phyloP scores from a whole-genome alignment of 2,888 invertebrate genomes.

The Platycnemis pennipes region DNA sequence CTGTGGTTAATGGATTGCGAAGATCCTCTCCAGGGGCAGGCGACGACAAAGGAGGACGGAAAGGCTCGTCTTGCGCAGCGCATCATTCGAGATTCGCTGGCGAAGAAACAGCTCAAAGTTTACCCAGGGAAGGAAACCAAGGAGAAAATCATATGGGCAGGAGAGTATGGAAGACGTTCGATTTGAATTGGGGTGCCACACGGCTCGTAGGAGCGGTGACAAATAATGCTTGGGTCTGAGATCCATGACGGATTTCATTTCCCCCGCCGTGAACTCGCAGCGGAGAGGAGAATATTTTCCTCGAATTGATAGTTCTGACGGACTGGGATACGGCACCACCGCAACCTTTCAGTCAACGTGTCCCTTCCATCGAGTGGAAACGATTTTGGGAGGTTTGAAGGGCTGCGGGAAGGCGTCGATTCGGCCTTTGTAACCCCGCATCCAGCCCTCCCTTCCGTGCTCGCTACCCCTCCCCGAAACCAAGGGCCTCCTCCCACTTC shows the following conservation, averaged over 20 bases:
- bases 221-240: background rate
- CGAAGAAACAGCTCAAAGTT: background rate
- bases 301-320: background rate
- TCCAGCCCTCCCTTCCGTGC: background rate
- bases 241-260: no score
- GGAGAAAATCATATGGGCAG: background rate
- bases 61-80: background rate
- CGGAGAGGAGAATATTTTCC: background rate
- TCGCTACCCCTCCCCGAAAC: background rate
- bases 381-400: background rate
- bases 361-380: background rate
- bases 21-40: background rate
- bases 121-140: background rate
- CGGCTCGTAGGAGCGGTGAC: background rate
- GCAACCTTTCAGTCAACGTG: background rate
- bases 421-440: slow-evolving; percentile 8
- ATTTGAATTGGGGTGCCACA: background rate
- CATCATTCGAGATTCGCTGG: background rate
- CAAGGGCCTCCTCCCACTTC: background rate
- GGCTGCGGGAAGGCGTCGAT: background rate
- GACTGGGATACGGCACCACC: background rate
- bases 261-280: background rate
- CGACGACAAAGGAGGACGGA: no score
- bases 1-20: slow-evolving; percentile 57
- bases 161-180: background rate